Evolutionary conservation across 23 tunicate species (phyloP), one percentile per base, ranked within the genome.

Genomic region (Halocynthia roretzi): DNA sequence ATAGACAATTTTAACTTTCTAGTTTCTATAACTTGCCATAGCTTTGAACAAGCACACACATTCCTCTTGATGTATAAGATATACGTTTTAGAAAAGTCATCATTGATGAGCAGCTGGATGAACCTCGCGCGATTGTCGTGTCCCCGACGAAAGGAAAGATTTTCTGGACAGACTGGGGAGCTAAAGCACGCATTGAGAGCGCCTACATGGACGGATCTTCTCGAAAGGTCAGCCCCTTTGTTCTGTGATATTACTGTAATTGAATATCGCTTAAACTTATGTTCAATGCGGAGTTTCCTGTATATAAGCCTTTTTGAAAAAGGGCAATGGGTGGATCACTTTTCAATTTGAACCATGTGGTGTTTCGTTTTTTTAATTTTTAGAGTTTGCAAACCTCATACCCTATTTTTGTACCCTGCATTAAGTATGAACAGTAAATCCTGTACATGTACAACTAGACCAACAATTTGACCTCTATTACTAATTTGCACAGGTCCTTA

Each of bases 141-240:
- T 76, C 74, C 58, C 98, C 98, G 63, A 22, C 85, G 20, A 80
- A 74, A 14, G 98, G 93, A 5, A 50, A 69, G 20, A 71, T 93
- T 60, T 93, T 93, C 72, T 93, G 98, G 98, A 93, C 93, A 15
- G 98, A 93, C 68, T 93, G 92, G 92, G 98, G 98, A 57, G 84
- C 53, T 21, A 86, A 83, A 58, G 80, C 89, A 20, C 76, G 66
- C 49, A 93, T 93, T 23, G 98, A 93, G 75, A 82, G 82, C 53
- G 67, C 93, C 7, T 75, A 71, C 75, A 49, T 86, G 82, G 93
- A 86, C 70, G 98, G 98, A 19, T 64, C 72, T 40, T 78, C 53
- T 11, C 60, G 98, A 73, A 93, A 93, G 83, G 96, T 88, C 58
- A 7, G 20, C 44, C 44, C 44, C 2, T 31, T 31, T 31, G 44